phyloP scores from a whole-genome alignment of 2,888 invertebrate species.

The Chrysina gloriosa region DNA sequence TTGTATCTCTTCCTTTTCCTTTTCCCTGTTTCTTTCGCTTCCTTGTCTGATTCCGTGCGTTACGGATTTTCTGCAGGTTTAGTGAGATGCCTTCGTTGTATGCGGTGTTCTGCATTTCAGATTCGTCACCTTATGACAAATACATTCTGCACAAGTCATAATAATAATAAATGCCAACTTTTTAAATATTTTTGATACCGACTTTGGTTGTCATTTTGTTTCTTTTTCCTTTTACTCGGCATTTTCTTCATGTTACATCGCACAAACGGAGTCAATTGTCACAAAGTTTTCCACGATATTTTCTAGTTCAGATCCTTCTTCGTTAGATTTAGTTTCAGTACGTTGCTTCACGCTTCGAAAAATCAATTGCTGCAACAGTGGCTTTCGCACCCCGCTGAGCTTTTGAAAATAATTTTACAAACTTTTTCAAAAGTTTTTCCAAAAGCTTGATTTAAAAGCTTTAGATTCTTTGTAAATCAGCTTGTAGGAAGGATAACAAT shows the following conservation, averaged over 20 bases:
- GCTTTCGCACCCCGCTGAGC: conserved; percentile 88
- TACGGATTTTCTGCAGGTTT: conserved; percentile 78
- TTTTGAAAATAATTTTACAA: conserved; percentile 82
- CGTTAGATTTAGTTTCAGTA: conserved; percentile 64
- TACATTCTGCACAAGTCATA: conserved; percentile 85
- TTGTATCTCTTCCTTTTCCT: conserved; percentile 58
- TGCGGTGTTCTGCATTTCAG: conserved; percentile 74
- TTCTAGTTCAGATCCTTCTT: conserved; percentile 73
- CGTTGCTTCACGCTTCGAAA: conserved; percentile 76
- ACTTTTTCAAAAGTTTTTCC: conserved; percentile 85
- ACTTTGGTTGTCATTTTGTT: conserved; percentile 68
- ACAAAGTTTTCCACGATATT: conserved; percentile 87
- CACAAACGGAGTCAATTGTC: conserved; percentile 90
- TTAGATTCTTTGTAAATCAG: conserved; percentile 67
- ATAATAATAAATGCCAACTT: conserved; percentile 81
- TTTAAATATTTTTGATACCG: conserved; percentile 81
- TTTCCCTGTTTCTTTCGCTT: conserved; percentile 65
- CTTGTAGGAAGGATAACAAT: conserved; percentile 64
- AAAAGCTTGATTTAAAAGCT: conserved; percentile 81
- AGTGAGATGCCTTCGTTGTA: conserved; percentile 78
- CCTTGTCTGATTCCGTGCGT: conserved; percentile 68
- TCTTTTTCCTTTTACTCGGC: conserved; percentile 57
- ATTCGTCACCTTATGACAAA: conserved; percentile 72
- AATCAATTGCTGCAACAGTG: conserved; percentile 85
- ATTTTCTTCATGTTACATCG: conserved; percentile 70